Evolutionary conservation across 2,888 invertebrate species (phyloP).

Genomic region (Orgyia antiqua): DNA sequence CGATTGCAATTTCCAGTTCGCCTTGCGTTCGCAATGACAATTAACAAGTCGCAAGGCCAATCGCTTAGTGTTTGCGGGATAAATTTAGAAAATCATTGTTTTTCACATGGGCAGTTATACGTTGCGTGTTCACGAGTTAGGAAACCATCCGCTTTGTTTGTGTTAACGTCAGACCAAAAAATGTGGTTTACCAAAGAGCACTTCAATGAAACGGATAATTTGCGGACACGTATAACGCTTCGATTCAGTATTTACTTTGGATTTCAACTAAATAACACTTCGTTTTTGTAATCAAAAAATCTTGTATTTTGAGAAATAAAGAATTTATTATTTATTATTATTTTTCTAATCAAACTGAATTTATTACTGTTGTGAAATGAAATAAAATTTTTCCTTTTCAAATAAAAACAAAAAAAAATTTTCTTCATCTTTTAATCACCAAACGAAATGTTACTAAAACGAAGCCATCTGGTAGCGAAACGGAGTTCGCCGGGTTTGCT

Average conservation of each 20-base stretch:
- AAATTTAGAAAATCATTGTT: conserved; percentile 15
- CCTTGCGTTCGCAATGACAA: conserved; percentile 1
- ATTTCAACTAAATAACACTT: conserved; percentile 25
- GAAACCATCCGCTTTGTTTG: conserved; percentile 10
- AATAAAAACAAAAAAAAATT: conserved; percentile 14
- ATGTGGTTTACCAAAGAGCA: conserved; percentile 14
- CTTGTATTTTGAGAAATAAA: too few species aligned
- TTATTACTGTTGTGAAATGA: conserved; percentile 25
- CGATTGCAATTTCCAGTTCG: not conserved
- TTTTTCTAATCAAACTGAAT: conserved; percentile 22
- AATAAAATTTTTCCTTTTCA: conserved; percentile 15
- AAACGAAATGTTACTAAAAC: conserved; percentile 26
- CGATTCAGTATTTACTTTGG: conserved; percentile 18
- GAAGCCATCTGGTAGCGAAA: conserved; percentile 18
- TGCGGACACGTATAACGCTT: conserved; percentile 21
- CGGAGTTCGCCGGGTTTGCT: conserved; percentile 12
- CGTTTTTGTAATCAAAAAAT: conserved; percentile 26
- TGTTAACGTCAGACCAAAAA: conserved; percentile 5
- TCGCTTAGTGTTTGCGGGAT: conserved; percentile 10
- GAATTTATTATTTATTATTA: too few species aligned
- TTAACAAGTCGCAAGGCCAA: conserved; percentile 11
- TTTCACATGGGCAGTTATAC: conserved; percentile 11
- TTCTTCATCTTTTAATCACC: conserved; percentile 23
- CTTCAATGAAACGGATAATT: conserved; percentile 13
- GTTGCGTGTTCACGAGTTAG: conserved; percentile 13